Evolutionary conservation across 2,888 invertebrate genomes (phyloP).

Genomic region (Heliothis peltigera): DNA sequence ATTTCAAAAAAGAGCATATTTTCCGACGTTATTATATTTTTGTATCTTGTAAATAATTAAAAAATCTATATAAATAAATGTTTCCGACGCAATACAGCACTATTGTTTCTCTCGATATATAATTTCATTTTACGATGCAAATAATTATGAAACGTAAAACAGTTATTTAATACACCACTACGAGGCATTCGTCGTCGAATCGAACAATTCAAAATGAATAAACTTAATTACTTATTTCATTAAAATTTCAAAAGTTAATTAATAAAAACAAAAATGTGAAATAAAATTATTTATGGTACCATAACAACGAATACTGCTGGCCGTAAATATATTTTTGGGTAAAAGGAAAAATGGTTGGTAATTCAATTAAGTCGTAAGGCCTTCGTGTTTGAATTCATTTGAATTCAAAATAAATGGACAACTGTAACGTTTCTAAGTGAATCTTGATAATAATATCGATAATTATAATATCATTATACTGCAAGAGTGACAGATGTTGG

Average conservation of each 20-base stretch:
- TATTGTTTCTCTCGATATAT: too few relatives aligned
- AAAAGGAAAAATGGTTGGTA: constrained; percentile 43
- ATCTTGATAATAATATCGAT: constrained; percentile 1
- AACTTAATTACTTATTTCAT: constrained; percentile 3
- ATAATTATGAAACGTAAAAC: not conserved
- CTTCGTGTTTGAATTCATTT: constrained; percentile 53
- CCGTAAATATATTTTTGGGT: constrained; percentile 34
- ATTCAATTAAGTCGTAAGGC: constrained; percentile 46
- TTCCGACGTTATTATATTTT: too few relatives aligned
- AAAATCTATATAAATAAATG: too few relatives aligned
- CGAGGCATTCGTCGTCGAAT: not conserved
- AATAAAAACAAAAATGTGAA: constrained; percentile 29
- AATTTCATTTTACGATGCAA: not conserved
- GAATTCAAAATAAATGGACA: constrained; percentile 40
- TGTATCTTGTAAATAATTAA: too few relatives aligned
- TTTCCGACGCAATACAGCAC: too few relatives aligned
- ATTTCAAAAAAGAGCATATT: too few relatives aligned
- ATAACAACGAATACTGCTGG: constrained; percentile 12
- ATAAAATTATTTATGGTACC: constrained; percentile 10
- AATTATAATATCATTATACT: not conserved
- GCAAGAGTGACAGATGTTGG: too few relatives aligned
- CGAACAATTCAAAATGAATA: not conserved
- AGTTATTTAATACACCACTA: not conserved
- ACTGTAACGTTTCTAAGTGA: constrained; percentile 3
- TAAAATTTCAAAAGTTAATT: constrained; percentile 18